These are phyloP conservation scores for Lasioglossum figueresi DNA, from an alignment of 2,888 invertebrate species.

Conservation along the genomic window DNA sequence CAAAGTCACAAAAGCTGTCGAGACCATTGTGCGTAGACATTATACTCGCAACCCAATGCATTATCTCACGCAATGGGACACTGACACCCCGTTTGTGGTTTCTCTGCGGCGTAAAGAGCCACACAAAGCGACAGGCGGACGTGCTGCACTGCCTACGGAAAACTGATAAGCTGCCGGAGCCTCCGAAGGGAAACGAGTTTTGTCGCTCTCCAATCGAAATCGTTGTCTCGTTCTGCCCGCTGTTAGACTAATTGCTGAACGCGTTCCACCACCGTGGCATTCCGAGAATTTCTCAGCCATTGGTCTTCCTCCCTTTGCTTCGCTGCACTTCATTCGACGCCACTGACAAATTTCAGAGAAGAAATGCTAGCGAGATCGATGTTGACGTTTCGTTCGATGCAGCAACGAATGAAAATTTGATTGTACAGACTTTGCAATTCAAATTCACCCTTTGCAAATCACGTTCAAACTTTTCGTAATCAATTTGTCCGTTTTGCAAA, in stretches of 20 bases:
- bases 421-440: too few relatives aligned
- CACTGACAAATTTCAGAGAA: not conserved
- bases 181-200: conserved; percentile 53
- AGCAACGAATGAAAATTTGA: too few relatives aligned
- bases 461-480: too few relatives aligned
- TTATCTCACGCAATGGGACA: conserved; percentile 77
- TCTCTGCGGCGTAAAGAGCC: conserved; percentile 70
- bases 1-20: conserved; percentile 71
- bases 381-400: too few relatives aligned
- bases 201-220: conserved; percentile 42
- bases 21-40: conserved; percentile 71
- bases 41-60: conserved; percentile 70
- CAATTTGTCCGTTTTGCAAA: too few relatives aligned
- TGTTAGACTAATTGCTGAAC: conserved; percentile 33
- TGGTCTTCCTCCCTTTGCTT: not conserved
- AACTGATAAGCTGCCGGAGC: conserved; percentile 65
- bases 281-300: conserved; percentile 7
- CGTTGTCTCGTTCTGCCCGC: conserved; percentile 11
- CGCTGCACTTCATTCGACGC: not conserved
- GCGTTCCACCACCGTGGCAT: not conserved
- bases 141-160: conserved; percentile 57
- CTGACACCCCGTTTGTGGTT: conserved; percentile 76
- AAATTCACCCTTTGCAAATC: too few relatives aligned
- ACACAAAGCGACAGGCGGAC: conserved; percentile 68
- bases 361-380: not conserved